A percentile compares a stretch with the other conserved stretches of the same genome.
These are phyloP conservation scores for Beris chalybata DNA, from an alignment of 2,888 invertebrate genomes.

Conservation along the genomic window DNA sequence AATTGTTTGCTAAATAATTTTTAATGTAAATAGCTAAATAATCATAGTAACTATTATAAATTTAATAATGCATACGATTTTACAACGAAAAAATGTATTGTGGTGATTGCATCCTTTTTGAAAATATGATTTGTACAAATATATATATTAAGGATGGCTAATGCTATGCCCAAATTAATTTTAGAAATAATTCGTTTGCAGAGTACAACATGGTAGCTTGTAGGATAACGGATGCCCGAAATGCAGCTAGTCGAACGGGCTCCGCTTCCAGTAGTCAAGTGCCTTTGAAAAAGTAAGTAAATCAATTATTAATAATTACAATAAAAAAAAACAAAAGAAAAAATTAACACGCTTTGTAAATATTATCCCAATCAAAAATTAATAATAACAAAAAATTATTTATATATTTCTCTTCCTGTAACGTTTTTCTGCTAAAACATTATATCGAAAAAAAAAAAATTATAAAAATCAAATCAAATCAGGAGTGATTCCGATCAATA, in stretches of 20 bases:
- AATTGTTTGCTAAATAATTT: neutral
- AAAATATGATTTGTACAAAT: conserved; percentile 32
- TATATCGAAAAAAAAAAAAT: neutral
- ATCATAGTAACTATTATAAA: neutral
- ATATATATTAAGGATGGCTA: conserved; percentile 54
- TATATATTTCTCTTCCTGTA: too few species aligned
- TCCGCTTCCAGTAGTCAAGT: conserved; percentile 90
- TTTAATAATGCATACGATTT: neutral
- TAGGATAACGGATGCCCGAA: conserved; percentile 91
- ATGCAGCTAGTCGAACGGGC: conserved; percentile 71
- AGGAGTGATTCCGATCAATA: conserved; percentile 64
- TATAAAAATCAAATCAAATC: conserved; percentile 16
- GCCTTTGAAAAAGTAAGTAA: conserved; percentile 96
- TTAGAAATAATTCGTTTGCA: conserved; percentile 77
- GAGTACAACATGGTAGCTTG: conserved; percentile 99
- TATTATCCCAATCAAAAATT: too few species aligned
- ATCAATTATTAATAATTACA: neutral
- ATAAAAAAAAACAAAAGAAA: too few species aligned
- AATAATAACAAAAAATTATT: too few species aligned
- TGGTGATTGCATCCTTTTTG: conserved; percentile 38
- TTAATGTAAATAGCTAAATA: conserved; percentile 26
- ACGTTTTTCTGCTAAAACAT: too few species aligned
- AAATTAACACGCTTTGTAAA: too few species aligned
- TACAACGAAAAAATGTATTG: conserved; percentile 7
- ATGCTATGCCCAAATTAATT: conserved; percentile 58